Evolutionary conservation across 2,113 vertebrate genomes (phyloP), one percentile per base, ranked within the genome.

Genomic region (Thamnophis sirtalis): DNA sequence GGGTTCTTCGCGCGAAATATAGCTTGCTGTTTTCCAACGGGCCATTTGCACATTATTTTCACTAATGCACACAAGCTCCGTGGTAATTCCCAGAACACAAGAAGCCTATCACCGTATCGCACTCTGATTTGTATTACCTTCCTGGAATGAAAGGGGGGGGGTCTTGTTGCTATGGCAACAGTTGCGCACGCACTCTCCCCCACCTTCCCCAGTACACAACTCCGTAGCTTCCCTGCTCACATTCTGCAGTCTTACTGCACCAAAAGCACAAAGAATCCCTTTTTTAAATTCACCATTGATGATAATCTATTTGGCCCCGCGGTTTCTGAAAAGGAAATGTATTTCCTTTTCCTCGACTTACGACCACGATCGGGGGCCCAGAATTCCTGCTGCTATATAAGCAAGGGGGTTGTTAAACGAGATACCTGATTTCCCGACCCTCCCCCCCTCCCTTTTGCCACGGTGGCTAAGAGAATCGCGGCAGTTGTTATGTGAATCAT

Each of bases 121-220:
- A 19, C 11, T 43, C 49, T 68, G 48, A 33, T 68, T 68, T 60
- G 50, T 17, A 17, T 51, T 87, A 43, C 60, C n/a, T 87, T 87
- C 43, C 33, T 43, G 6, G 58, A 87, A 91, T 9, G 26, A n/a
- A 87, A 91, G 55, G 85, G 84, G 85, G 86, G n/a, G n/a, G n/a
- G n/a, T 43, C 86, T 92, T 24, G 86, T 92, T n/a, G 86, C 86
- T 88, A 92, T 53, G 86, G 91, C 24, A 88, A 88, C 86, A 2
- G 91, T 24, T 50, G 19, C 33, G 43, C 17, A 19, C 2, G 33
- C 73, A 4, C 17, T 9, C n/a, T 19, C 17, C 6, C 5, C 5
- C 17, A 0, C 17, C 43, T 43, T n/a, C n/a, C 7, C 33, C 33
- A 8, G 9, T 43, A 80, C 33, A 80, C 33, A 80, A 80, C 33